Evolutionary conservation across 2,113 vertebrate genomes (phyloP).

Genomic region (Lagopus muta): DNA sequence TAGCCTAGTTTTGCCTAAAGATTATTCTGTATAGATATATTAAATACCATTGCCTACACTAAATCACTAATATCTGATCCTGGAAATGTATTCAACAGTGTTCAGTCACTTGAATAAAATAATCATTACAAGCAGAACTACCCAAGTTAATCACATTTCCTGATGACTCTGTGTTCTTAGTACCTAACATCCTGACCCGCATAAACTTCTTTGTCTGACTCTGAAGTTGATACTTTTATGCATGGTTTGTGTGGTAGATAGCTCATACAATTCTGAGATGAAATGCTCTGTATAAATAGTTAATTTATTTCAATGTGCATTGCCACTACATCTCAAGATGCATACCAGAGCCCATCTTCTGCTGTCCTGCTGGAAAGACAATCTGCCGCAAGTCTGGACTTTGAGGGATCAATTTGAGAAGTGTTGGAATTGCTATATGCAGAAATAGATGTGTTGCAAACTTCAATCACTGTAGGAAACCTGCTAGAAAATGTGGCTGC

Average conservation of each 20-base stretch:
- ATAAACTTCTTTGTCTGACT: neutral
- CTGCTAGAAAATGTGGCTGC: slow-evolving; percentile 72
- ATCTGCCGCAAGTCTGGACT: slow-evolving; percentile 75
- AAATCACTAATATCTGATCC: neutral
- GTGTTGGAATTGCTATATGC: slow-evolving; percentile 68
- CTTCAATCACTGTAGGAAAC: slow-evolving; percentile 68
- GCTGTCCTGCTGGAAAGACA: slow-evolving; percentile 71
- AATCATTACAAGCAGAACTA: neutral
- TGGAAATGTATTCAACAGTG: neutral
- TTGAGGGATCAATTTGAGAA: slow-evolving; percentile 69
- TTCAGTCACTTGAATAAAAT: neutral
- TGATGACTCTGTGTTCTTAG: neutral
- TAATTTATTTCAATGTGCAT: slow-evolving; percentile 37
- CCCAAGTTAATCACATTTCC: neutral
- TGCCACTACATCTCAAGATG: slow-evolving; percentile 26
- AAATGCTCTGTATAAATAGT: slow-evolving; percentile 30
- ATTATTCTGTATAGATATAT: neutral
- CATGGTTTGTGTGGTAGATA: neutral
- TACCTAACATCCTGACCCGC: neutral
- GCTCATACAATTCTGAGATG: neutral
- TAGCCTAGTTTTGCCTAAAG: neutral
- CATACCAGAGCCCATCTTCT: slow-evolving; percentile 60
- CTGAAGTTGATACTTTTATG: neutral
- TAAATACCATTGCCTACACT: neutral
- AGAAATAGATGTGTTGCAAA: slow-evolving; percentile 73